These are phyloP conservation scores for Euspilapteryx auroguttella DNA, from an alignment of 2,888 invertebrate genomes.

Conservation along the genomic window DNA sequence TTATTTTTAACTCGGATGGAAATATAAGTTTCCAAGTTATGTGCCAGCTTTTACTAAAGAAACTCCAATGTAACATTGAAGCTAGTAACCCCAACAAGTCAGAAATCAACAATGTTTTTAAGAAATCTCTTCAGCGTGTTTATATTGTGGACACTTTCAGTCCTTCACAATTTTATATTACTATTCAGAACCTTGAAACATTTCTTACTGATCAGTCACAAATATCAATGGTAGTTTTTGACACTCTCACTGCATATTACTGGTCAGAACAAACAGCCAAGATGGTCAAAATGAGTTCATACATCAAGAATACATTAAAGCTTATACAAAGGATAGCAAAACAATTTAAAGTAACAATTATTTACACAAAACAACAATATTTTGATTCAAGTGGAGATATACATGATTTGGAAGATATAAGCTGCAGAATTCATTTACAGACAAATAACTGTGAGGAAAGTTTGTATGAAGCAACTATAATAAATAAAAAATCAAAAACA, in stretches of 20 bases:
- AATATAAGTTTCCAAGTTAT: slow-evolving; percentile 24
- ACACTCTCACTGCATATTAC: slow-evolving; percentile 51
- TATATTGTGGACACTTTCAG: slow-evolving; percentile 35
- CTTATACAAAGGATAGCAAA: slow-evolving; percentile 40
- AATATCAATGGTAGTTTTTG: slow-evolving; percentile 36
- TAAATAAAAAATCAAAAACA: slow-evolving; percentile 11
- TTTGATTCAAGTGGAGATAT: slow-evolving; percentile 38
- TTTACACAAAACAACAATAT: slow-evolving; percentile 57
- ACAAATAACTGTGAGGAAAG: slow-evolving; percentile 8
- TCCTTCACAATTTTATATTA: slow-evolving; percentile 33
- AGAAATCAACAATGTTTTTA: slow-evolving; percentile 12
- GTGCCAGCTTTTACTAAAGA: slow-evolving; percentile 14
- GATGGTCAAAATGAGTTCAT: slow-evolving; percentile 49
- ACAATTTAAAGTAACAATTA: slow-evolving; percentile 43
- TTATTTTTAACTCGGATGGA: slow-evolving; percentile 43
- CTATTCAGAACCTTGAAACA: slow-evolving; percentile 40
- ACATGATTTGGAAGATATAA: slow-evolving; percentile 21
- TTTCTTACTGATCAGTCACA: slow-evolving; percentile 28
- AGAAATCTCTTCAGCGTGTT: slow-evolving; percentile 19
- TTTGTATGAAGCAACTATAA: slow-evolving; percentile 14
- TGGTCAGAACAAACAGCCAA: slow-evolving; percentile 51
- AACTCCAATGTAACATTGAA: slow-evolving; percentile 11
- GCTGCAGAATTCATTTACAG: slow-evolving; percentile 32
- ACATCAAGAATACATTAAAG: slow-evolving; percentile 37
- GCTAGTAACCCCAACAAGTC: slow-evolving; percentile 1